Base-by-base conservation (phyloP, 2,113 vertebrate genomes). In the Parotia lawesii region DNA sequence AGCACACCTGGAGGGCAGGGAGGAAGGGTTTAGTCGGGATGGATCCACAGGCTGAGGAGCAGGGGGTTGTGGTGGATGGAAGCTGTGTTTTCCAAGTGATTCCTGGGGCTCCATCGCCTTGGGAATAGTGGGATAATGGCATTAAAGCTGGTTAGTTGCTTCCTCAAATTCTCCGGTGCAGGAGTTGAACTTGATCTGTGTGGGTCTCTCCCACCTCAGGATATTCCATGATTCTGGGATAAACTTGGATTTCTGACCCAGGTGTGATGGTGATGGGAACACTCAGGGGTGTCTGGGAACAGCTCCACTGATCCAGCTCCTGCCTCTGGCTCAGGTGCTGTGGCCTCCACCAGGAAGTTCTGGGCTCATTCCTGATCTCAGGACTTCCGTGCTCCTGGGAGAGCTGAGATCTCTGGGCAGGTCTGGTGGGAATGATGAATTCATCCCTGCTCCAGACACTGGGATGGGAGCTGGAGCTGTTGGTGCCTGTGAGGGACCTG, bases 291-390 rank as follows among this genome's bases (percentile, higher is more conserved):
- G 25, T 9, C 5, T 27, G 61, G 72, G 22, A 81, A 1, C 64
- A 75, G 35, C 54, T 57, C n/a, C 27, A 0, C 16, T 16, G 5
- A 1, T 1, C n/a, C 81, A 4, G 23, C 60, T 48, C n/a, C 54
- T 53, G 47, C 65, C 28, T 29, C 33, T 29, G 21, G 31, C 75
- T 45, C 31, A 8, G 18, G 14, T 12, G 25, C 33, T 6, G 10
- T 14, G 45, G 51, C 60, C 62, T 66, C 3, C 0, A 5, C 0
- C 1, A 17, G 47, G 9, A 2, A 29, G 14, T 28, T 18, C 48
- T 56, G 65, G 29, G 12, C 57, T 51, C 12, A 0, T 33, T 64
- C 48, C 64, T 48, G 3, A 10, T 18, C 57, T 45, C 3, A 0
- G 81, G 11, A 21, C 13, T 33, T 15, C 11, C 3, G 1, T 33